A percentile compares a stretch with the other conserved stretches of the same genome.
These are phyloP conservation scores for Drosophila grimshawi DNA, from an alignment of 1,140 invertebrate species.

Conservation along the genomic window DNA sequence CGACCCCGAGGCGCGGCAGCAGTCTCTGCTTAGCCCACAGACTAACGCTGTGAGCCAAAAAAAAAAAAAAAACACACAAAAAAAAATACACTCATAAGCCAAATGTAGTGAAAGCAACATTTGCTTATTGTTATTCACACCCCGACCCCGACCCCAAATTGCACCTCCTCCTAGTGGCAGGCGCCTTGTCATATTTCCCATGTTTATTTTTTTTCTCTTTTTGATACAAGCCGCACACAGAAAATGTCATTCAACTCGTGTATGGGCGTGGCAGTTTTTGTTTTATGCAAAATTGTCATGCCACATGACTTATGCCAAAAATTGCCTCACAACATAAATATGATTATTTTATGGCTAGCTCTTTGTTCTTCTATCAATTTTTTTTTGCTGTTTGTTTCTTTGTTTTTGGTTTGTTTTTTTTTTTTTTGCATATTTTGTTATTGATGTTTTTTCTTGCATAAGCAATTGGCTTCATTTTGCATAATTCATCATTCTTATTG, in stretches of 20 bases:
- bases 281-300: conserved; percentile 66
- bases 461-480: conserved; percentile 39
- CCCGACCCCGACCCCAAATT: background rate
- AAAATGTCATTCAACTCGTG: conserved; percentile 78
- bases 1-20: conserved; percentile 50
- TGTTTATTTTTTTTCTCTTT: conserved; percentile 2
- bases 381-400: background rate
- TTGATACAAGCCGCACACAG: conserved; percentile 45
- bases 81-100: conserved; percentile 49
- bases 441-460: conserved; percentile 19
- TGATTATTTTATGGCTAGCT: conserved; percentile 20
- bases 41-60: conserved; percentile 19
- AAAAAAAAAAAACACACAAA: background rate
- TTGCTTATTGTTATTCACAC: conserved; percentile 30
- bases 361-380: conserved; percentile 12
- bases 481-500: conserved; percentile 63
- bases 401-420: conserved; percentile 5
- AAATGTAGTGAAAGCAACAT: conserved; percentile 70
- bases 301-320: conserved; percentile 61
- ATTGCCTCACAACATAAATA: conserved; percentile 45
- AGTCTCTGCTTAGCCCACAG: conserved; percentile 31
- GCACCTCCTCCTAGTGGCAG: conserved; percentile 11
- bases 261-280: conserved; percentile 26
- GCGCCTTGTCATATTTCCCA: conserved; percentile 22
- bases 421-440: conserved; percentile 6